Base-by-base conservation (phyloP, 2,888 invertebrate genomes). In the Dryobotodes eremita region DNA sequence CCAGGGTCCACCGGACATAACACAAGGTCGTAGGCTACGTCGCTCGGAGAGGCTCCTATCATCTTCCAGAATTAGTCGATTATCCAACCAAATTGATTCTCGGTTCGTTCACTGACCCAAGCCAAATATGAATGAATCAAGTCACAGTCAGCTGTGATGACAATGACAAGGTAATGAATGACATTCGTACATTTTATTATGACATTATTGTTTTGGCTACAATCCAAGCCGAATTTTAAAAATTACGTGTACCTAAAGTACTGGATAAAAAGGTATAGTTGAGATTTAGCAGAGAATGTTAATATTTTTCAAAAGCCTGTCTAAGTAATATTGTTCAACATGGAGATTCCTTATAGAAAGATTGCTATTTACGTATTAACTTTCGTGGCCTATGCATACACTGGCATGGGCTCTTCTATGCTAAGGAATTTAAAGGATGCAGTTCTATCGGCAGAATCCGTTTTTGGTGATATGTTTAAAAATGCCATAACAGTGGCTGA, bases 311-410 rank as follows among this genome's bases (percentile, higher is more conserved):
- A 31, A 53, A 77, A 75, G 46, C 26, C 36, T 10, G 15, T 71
- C 53, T n/a, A 66, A 62, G 23, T 83, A 77, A 66, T 20, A 48
- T 71, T 70, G 17, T 42, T 71, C 55, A 85, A 72, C 23, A 98
- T 98, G 98, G 98, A 98, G 90, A 97, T 98, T 88, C 97, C 98
- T 0, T 98, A 98, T 92, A 98, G 97, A 93, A 98, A 98, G 95
- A 95, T 98, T 64, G 97, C 98, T 46, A 97, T 98, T 89, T 98
- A 98, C 93, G 92, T 97, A 26, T 91, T 98, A 88, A 98, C 98
- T 62, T 98, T 98, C 93, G 94, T 98, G 81, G 98, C 98, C 0
- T 98, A 98, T 92, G 98, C 98, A 1, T 98, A 98, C 94, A 98
- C 98, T 59, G 98, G 98, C 31, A 98, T 98, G 93, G 98, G 98